A percentile compares a stretch with the other conserved stretches of the same genome.
Evolutionary conservation across 2,797 vertebrate genomes (phyloP).

Genomic region (Arnoldichthys spilopterus): DNA sequence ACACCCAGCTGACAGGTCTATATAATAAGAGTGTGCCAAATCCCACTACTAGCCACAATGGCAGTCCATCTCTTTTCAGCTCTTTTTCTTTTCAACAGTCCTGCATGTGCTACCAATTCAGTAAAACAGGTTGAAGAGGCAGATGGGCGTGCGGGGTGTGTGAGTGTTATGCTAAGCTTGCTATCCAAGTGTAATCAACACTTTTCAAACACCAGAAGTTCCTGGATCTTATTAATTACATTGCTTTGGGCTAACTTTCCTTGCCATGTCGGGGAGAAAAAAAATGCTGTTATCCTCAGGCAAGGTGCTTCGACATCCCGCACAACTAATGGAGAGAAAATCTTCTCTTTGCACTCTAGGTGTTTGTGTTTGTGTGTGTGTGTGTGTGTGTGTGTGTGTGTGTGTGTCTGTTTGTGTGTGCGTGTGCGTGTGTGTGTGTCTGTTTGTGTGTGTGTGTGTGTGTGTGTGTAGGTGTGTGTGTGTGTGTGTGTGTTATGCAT

Average conservation of each 20-base stretch:
- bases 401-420: too few relatives aligned
- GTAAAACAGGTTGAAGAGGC: slow-evolving; percentile 18
- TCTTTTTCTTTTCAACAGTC: neutral
- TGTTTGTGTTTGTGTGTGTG: slow-evolving; percentile 15
- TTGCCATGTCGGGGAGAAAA: neutral
- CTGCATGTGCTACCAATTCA: neutral
- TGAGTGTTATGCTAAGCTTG: slow-evolving; percentile 28
- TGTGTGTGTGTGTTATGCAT: slow-evolving; percentile 31
- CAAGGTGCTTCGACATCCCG: slow-evolving; percentile 12
- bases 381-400: slow-evolving; percentile 3
- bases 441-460: neutral
- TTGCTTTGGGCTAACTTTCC: slow-evolving; percentile 3
- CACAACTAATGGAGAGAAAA: slow-evolving; percentile 9
- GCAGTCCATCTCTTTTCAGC: neutral
- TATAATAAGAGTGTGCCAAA: neutral
- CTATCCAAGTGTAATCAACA: slow-evolving; percentile 51
- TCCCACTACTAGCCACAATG: neutral
- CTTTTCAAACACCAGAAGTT: slow-evolving; percentile 32
- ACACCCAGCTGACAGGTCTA: neutral
- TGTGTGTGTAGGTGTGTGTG: slow-evolving; percentile 19
- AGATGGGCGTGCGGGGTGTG: neutral
- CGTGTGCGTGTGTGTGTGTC: slow-evolving; percentile 19
- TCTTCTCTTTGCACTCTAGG: neutral
- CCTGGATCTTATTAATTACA: slow-evolving; percentile 29
- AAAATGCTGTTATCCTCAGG: slow-evolving; percentile 32